These are phyloP conservation scores for Hippocampus barbouri DNA, from an alignment of 2,113 vertebrate genomes.

Conservation along the genomic window DNA sequence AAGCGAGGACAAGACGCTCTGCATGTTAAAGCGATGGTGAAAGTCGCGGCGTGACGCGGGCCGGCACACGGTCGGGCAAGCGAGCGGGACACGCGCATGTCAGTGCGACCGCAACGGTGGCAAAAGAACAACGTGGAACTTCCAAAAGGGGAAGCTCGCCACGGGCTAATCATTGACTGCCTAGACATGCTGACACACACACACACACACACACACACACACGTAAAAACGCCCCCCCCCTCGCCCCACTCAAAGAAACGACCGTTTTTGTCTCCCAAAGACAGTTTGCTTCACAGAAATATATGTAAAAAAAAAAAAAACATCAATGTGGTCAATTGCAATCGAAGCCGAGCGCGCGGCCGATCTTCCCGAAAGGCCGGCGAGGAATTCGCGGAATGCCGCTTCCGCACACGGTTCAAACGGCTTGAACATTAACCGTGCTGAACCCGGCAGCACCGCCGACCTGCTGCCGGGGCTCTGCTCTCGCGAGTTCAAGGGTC, in stretches of 20 bases:
- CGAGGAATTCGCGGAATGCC: constrained; percentile 71
- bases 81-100: constrained; percentile 6
- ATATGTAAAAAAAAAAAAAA: too few species aligned
- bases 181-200: constrained; percentile 9
- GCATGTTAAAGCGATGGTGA: constrained; percentile 18
- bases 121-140: constrained; percentile 6
- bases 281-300: too few species aligned
- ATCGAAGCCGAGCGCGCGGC: too few species aligned
- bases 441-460: constrained; percentile 55
- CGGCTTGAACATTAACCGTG: constrained; percentile 69
- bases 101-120: constrained; percentile 25
- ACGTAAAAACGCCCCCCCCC: too few species aligned
- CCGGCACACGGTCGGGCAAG: not conserved
- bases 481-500: constrained; percentile 61
- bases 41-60: not conserved
- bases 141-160: constrained; percentile 36
- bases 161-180: constrained; percentile 40
- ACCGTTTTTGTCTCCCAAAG: too few species aligned
- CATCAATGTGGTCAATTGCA: too few species aligned
- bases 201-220: constrained; percentile 11
- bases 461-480: constrained; percentile 49
- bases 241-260: too few species aligned
- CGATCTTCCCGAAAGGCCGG: constrained; percentile 42
- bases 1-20: too few species aligned
- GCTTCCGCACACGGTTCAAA: constrained; percentile 68